Conservation (phyloP, 2,888 invertebrate genomes). For the Perithous albicinctus region DNA sequence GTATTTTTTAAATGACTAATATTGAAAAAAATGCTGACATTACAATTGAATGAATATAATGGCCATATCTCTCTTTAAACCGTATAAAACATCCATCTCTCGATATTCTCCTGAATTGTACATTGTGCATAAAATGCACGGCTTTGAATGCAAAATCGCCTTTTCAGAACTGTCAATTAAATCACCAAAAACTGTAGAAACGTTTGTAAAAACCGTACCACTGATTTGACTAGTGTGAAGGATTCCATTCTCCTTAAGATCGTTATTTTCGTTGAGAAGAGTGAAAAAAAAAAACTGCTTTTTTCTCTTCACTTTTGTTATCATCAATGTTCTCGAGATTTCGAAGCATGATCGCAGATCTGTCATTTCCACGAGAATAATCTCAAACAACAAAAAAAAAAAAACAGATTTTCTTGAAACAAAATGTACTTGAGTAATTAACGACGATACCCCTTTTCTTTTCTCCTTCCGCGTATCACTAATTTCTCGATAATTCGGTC, state of each 20-base stretch:
- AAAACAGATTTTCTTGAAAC: background rate
- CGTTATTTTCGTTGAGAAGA: background rate
- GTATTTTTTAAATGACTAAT: no score
- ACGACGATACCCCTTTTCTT: conserved; percentile 8
- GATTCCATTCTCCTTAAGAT: background rate
- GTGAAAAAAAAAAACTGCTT: conserved; percentile 34
- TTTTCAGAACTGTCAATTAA: no score
- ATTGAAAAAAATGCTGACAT: no score
- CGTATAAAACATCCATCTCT: no score
- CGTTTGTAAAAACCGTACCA: no score
- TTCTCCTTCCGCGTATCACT: background rate
- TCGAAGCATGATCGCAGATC: background rate
- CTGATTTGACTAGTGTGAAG: no score
- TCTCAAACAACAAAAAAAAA: background rate
- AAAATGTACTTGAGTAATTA: conserved; percentile 1
- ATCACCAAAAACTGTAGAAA: no score
- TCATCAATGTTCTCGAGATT: background rate
- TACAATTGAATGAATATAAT: no score
- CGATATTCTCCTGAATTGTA: no score
- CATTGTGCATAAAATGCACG: no score
- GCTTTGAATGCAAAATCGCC: no score
- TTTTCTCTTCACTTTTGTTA: background rate
- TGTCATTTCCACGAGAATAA: conserved; percentile 2
- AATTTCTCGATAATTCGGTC: conserved; percentile 17
- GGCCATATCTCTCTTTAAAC: no score